Percentiles rank a stretch among this genome's conserved stretches.
phyloP scores from a whole-genome alignment of 2,797 vertebrate genomes.

The Echiichthys vipera region DNA sequence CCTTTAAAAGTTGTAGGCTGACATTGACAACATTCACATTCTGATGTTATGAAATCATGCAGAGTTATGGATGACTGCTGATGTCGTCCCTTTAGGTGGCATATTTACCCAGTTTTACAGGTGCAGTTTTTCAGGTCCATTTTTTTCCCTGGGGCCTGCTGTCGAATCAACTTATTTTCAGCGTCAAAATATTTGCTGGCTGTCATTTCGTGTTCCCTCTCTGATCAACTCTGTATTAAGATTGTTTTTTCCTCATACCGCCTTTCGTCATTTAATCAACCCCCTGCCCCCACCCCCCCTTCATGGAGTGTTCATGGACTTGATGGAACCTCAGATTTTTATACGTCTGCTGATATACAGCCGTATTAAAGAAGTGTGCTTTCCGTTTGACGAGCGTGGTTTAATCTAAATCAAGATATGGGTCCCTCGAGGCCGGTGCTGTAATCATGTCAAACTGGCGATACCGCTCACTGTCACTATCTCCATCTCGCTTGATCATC shows the following conservation, averaged over 20 bases:
- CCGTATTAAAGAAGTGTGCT: slow-evolving; percentile 72
- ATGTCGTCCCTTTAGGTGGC: not conserved
- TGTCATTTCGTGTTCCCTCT: slow-evolving; percentile 30
- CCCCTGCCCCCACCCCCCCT: not conserved
- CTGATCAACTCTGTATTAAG: slow-evolving; percentile 20
- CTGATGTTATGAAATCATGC: slow-evolving; percentile 16
- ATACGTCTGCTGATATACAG: slow-evolving; percentile 69
- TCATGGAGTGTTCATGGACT: slow-evolving; percentile 54
- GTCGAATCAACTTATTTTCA: slow-evolving; percentile 32
- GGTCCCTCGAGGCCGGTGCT: slow-evolving; percentile 66
- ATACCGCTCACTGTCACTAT: slow-evolving; percentile 67
- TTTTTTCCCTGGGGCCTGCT: not conserved
- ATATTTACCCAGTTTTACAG: slow-evolving; percentile 9
- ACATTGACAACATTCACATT: slow-evolving; percentile 15
- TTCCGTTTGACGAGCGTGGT: slow-evolving; percentile 74
- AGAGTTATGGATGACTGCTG: not conserved
- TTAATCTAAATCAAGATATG: slow-evolving; percentile 82
- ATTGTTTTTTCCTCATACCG: not conserved
- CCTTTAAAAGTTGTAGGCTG: not conserved
- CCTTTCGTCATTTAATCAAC: slow-evolving; percentile 62
- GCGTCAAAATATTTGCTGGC: slow-evolving; percentile 30
- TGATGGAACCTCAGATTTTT: slow-evolving; percentile 66
- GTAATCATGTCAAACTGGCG: slow-evolving; percentile 77
- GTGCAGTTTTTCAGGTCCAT: not conserved
- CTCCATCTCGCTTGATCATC: slow-evolving; percentile 71